A percentile compares a stretch with the other conserved stretches of the same genome.
phyloP scores from a whole-genome alignment of 2,113 vertebrate species.

The Pedetes capensis region DNA sequence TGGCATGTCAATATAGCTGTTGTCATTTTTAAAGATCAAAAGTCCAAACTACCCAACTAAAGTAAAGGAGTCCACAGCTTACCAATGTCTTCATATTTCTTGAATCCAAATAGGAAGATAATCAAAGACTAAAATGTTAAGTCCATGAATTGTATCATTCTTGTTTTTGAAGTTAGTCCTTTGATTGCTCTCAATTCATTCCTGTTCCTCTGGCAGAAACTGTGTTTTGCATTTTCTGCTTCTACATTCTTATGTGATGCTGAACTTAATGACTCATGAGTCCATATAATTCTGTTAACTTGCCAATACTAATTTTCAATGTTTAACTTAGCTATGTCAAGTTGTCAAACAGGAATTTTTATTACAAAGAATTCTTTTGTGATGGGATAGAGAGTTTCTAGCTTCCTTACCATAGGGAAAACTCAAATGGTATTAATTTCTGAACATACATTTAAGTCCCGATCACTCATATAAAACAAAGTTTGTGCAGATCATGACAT shows the following conservation, averaged over 20 bases:
- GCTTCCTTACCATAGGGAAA: background rate
- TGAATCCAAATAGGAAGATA: constrained; percentile 23
- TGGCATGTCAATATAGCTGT: background rate
- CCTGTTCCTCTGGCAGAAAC: background rate
- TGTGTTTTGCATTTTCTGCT: background rate
- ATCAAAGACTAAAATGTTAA: background rate
- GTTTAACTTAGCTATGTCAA: constrained; percentile 24
- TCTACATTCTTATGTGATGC: background rate
- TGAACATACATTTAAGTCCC: background rate
- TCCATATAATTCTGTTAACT: constrained; percentile 32
- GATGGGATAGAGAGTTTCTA: background rate
- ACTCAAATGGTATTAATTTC: background rate
- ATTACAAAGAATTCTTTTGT: background rate
- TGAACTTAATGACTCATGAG: background rate
- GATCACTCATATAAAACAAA: background rate
- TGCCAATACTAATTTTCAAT: constrained; percentile 33
- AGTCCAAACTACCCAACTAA: background rate
- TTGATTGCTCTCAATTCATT: constrained; percentile 22
- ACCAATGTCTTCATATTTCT: background rate
- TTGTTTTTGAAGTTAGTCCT: background rate
- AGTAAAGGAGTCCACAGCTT: background rate
- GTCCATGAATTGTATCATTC: background rate
- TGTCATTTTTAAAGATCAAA: background rate
- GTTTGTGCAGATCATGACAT: background rate
- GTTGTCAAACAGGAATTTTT: constrained; percentile 43